Evolutionary conservation across 2,113 vertebrate species (phyloP), one percentile per base, ranked within the genome.

Genomic region (human): DNA sequence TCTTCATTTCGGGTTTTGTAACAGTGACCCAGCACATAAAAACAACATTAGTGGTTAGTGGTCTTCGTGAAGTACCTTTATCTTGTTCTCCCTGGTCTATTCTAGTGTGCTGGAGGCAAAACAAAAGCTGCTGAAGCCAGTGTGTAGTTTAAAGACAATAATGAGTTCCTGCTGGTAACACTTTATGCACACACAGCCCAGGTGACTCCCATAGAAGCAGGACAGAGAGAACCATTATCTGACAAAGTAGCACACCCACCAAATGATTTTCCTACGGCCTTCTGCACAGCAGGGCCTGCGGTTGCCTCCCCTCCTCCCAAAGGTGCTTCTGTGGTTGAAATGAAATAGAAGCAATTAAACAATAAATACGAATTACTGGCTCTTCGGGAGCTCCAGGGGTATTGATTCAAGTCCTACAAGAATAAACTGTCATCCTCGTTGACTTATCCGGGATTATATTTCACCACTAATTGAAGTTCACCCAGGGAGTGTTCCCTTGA

Each of bases 381-480:
- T 98, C 32, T 90, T 87, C 0, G 2, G 80, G 89, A 97, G 78
- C 0, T 93, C 50, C 38, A 40, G 13, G 76, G 93, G 79, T 95
- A 95, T 94, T 70, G 90, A 97, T 97, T 73, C 72, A 66, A 96
- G 61, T 95, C 97, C 93, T 96, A 5, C 57, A 81, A 97, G 96
- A 97, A 96, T 94, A 92, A 97, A 97, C 70, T 20, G 73, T 97
- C 89, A 55, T 96, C 43, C 52, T 85, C 70, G 92, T 94, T 96
- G 97, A 94, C 43, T 95, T 98, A 88, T 40, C 64, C 22, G 86
- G 83, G 70, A 72, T 98, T 98, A 55, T 94, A 94, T 97, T 98
- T 98, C 90, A 95, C 43, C 92, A 79, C 90, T 94, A 98, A 98
- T 98, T 97, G 95, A 96, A 97, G 90, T 93, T 95, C 40, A 94